A percentile compares a stretch with the other conserved stretches of the same genome.
Conservation (phyloP, 2,888 invertebrate species). For the Brachyptera putata region DNA sequence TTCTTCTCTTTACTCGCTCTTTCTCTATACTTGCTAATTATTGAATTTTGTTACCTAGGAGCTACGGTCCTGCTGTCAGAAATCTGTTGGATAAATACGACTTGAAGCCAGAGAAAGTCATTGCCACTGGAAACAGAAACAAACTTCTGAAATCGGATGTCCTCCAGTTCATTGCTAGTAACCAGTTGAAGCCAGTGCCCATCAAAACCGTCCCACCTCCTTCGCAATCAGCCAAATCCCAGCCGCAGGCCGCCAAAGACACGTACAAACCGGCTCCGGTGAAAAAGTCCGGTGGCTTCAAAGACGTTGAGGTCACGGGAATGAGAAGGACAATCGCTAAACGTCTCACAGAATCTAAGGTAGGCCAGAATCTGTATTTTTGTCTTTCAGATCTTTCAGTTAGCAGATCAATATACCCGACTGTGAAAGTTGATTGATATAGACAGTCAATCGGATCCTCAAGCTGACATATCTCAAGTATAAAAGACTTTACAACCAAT, state of each 20-base stretch:
- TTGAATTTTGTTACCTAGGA: constrained; percentile 38
- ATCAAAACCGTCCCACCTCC: constrained; percentile 35
- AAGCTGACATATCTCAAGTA: no score
- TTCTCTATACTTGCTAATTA: no score
- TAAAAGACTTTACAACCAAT: no score
- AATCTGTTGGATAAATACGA: constrained; percentile 56
- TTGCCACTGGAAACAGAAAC: constrained; percentile 56
- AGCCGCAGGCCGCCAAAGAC: constrained; percentile 11
- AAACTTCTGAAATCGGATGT: constrained; percentile 58
- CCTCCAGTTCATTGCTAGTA: constrained; percentile 45
- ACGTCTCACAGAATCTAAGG: constrained; percentile 60
- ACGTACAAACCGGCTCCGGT: constrained; percentile 31
- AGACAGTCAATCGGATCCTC: no score
- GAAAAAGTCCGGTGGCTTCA: constrained; percentile 40
- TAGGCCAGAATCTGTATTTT: constrained; percentile 34
- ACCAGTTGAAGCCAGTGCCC: constrained; percentile 45
- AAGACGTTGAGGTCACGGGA: constrained; percentile 54
- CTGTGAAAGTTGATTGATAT: no score
- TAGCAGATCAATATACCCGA: no score
- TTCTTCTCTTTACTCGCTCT: no score
- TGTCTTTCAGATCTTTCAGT: not conserved
- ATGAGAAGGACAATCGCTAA: constrained; percentile 62
- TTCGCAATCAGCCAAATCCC: constrained; percentile 25
- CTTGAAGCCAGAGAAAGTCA: constrained; percentile 46
- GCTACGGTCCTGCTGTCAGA: constrained; percentile 58